These are phyloP conservation scores for Macroramphosus scolopax DNA, from an alignment of 2,797 vertebrate species.

Conservation along the genomic window DNA sequence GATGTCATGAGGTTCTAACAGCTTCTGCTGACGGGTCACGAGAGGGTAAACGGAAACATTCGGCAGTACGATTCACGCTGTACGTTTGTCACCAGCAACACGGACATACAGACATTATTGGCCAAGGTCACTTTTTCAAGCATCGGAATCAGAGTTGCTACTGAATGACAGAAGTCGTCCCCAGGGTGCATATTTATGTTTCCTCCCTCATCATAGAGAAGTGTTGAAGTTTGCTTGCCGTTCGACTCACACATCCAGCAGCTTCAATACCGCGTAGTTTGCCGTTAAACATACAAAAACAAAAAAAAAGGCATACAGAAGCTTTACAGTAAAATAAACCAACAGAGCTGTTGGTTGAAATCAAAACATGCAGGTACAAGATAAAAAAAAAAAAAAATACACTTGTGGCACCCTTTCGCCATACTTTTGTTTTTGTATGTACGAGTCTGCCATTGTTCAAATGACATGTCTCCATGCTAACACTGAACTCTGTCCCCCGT, in stretches of 20 bases:
- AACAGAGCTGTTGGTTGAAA: conserved; percentile 43
- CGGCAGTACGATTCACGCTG: conserved; percentile 34
- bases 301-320: conserved; percentile 57
- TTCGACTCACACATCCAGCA: conserved; percentile 51
- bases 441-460: conserved; percentile 32
- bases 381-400: conserved; percentile 34
- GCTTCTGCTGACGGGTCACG: no score
- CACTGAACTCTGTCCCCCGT: conserved; percentile 63
- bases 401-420: conserved; percentile 78
- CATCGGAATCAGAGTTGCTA: conserved; percentile 51
- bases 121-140: conserved; percentile 73
- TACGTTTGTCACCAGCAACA: conserved; percentile 36
- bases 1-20: conserved; percentile 17
- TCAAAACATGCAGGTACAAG: conserved; percentile 75
- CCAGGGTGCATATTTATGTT: conserved; percentile 35
- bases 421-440: conserved; percentile 33
- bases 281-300: conserved; percentile 40
- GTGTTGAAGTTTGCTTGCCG: conserved; percentile 43
- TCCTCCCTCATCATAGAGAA: conserved; percentile 3
- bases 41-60: conserved; percentile 43
- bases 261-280: conserved; percentile 51
- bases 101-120: conserved; percentile 58
- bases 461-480: conserved; percentile 54
- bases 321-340: conserved; percentile 52
- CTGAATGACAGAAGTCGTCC: conserved; percentile 30